Evolutionary conservation across 2,888 invertebrate genomes (phyloP), one percentile per base, ranked within the genome.

Genomic region (Glaucopsyche alexis): DNA sequence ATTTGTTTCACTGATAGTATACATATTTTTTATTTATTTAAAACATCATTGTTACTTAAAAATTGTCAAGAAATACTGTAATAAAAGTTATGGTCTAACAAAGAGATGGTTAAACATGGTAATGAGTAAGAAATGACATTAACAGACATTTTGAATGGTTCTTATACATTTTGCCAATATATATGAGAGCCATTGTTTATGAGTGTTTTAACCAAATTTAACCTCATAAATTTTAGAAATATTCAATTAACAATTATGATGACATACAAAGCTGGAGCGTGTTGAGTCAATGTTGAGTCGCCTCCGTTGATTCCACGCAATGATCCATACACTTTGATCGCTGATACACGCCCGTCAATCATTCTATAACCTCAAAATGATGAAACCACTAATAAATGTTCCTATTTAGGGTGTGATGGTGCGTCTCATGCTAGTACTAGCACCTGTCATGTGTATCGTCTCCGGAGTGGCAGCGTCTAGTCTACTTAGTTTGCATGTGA

Each of bases 361-460:
- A 29, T 8, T 55, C 3, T 19, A 40, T 49, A 19, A 13, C 42
- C 45, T 49, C 38, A 52, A 14, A 42, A 14, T 38, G 2, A 9
- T 4, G 19, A 7, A 60, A 67, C 29, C 49, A 67, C 55, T 40
- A 38, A 42, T 42, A 16, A 16, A 8, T 50, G 71, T 60, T 29
- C 29, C 50, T 47, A 64, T 83, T 19, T 86, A 98, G 98, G 99
- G 99, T 77, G 99, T 99, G 66, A 99, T 99, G 99, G 99, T 99
- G 42, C 98, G 99, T 90, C 94, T 99, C 71, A 99, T 99, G 99
- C 92, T 99, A 84, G 99, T 99, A 0, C 93, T 99, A 76, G 99
- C 99, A 0, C 99, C 99, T 0, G 98, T 99, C 0, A 99, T 99
- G 98, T 99, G 99, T 84, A 97, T 99, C 76, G 94, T 99, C 71